Percentiles rank a stretch among this genome's conserved stretches.
Evolutionary conservation across 2,797 vertebrate genomes (phyloP).

Genomic region (Austrolebias charrua): DNA sequence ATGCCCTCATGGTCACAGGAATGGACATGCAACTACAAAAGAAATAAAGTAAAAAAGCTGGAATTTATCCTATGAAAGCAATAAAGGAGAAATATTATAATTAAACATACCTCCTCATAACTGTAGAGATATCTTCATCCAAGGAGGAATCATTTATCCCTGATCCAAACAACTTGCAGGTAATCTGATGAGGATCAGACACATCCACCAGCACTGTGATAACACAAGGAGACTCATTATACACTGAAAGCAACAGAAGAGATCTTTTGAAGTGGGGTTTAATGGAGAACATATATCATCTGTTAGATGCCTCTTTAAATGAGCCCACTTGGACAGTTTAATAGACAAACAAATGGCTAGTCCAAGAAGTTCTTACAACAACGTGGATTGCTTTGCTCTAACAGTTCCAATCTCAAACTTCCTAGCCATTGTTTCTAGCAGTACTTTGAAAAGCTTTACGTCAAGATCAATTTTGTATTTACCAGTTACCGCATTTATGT

Average conservation of each 20-base stretch:
- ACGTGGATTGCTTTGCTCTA: not conserved
- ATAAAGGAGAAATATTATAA: not conserved
- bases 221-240: not conserved
- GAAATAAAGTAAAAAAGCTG: not conserved
- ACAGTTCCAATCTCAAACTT: not conserved
- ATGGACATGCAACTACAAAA: conserved; percentile 82
- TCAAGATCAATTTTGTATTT: too few relatives aligned
- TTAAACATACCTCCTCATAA: conserved; percentile 70
- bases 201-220: conserved; percentile 79
- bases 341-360: not conserved
- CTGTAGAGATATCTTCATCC: conserved; percentile 72
- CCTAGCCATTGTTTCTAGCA: too few relatives aligned
- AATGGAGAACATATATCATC: not conserved
- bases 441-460: too few relatives aligned
- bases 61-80: not conserved
- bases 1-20: conserved; percentile 80
- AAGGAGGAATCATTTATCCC: conserved; percentile 57
- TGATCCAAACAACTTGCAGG: conserved; percentile 74
- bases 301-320: not conserved
- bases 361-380: not conserved
- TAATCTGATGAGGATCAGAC: conserved; percentile 63
- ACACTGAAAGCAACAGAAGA: not conserved
- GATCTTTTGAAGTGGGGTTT: not conserved
- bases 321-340: not conserved
- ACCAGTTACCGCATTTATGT: too few relatives aligned